Evolutionary conservation across 2,113 vertebrate genomes (phyloP).

Genomic region (Mesocricetus auratus): DNA sequence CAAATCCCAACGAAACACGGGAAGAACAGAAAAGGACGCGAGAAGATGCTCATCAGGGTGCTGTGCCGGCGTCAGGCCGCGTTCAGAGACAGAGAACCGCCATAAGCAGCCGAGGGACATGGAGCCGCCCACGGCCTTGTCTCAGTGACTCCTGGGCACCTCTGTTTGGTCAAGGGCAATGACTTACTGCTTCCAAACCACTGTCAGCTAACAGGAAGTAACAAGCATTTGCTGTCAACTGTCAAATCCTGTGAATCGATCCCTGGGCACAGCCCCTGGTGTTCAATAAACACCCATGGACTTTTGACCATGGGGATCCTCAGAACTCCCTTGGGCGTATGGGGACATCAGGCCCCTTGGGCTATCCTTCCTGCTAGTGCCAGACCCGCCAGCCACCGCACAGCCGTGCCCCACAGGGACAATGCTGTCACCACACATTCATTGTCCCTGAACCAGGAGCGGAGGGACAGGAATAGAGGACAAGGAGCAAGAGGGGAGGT

Average conservation of each 20-base stretch:
- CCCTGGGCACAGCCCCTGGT: neutral
- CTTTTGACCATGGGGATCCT: accelerated
- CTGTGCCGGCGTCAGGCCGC: neutral
- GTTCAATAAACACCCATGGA: neutral
- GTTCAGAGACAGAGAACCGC: neutral
- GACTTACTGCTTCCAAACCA: neutral
- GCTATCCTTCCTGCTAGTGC: neutral
- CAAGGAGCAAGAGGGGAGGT: too few species aligned
- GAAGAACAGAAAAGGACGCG: neutral
- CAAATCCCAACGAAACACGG: neutral
- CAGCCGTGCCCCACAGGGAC: neutral
- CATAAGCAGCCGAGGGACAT: neutral
- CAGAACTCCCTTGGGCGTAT: neutral
- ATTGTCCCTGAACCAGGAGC: neutral
- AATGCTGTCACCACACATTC: neutral
- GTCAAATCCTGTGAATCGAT: too few species aligned
- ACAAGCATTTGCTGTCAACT: neutral
- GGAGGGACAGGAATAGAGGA: neutral
- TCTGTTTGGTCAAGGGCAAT: neutral
- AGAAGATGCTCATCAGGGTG: neutral
- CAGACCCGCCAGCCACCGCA: neutral
- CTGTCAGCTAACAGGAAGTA: neutral
- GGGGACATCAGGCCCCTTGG: neutral
- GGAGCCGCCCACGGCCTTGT: neutral
- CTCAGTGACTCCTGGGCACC: neutral